These are phyloP conservation scores for Oopsacas minuta DNA, from an alignment of 37 sponge, comb jelly and placozoan genomes.

Conservation along the genomic window DNA sequence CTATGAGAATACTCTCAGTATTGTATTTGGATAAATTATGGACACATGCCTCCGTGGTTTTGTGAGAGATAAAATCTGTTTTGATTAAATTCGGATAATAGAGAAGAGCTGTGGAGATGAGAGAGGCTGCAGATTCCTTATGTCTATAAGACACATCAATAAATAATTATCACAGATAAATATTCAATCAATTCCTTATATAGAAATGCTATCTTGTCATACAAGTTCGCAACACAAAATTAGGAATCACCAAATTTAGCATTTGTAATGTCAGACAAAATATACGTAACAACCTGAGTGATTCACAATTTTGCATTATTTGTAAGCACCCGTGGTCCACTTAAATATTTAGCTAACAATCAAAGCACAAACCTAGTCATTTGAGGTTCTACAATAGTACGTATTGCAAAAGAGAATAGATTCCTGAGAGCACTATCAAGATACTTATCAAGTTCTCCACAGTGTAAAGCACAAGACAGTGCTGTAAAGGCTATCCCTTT, in stretches of 20 bases:
- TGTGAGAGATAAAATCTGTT: neutral
- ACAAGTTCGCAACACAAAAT: no score
- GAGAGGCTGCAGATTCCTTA: constrained; percentile 16
- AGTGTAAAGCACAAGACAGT: neutral
- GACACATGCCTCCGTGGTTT: neutral
- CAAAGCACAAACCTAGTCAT: neutral
- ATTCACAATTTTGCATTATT: no score
- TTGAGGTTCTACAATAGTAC: neutral
- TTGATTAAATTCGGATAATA: neutral
- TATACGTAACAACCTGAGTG: no score
- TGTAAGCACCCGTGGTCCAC: no score
- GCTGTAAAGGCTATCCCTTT: neutral
- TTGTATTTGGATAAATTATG: neutral
- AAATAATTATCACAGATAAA: neutral
- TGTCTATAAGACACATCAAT: neutral
- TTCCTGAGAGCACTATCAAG: neutral
- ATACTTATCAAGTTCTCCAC: constrained; percentile 8
- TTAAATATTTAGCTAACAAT: neutral
- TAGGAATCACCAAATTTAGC: no score
- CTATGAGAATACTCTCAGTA: neutral
- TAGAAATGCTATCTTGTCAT: no score
- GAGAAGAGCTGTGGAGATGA: neutral
- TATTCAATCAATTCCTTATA: no score
- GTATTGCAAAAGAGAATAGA: neutral
- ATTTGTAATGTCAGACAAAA: no score